Evolutionary conservation across 2,113 vertebrate species (phyloP).

Genomic region (Cochlearius cochlearius): DNA sequence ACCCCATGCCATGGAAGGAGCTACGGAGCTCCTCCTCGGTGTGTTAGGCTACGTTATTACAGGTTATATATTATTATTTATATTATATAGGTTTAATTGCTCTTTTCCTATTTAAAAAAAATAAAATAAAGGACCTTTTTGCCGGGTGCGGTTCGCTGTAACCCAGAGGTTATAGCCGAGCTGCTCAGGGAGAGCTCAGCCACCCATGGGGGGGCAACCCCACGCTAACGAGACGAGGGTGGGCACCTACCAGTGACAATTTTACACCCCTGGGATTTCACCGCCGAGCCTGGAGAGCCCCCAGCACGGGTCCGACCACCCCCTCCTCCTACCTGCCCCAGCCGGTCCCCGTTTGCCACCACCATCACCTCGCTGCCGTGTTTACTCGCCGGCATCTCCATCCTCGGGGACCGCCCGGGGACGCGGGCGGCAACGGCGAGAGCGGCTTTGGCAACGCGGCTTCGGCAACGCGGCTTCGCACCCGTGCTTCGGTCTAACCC

Average conservation of each 20-base stretch:
- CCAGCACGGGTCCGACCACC: rapidly evolving
- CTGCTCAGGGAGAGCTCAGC: not conserved
- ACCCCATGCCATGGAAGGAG: rapidly evolving
- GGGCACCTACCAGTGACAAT: not conserved
- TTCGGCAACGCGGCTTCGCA: not conserved
- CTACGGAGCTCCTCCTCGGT: not conserved
- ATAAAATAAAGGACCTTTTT: not conserved
- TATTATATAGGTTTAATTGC: not conserved
- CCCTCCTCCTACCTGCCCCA: not conserved
- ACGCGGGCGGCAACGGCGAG: not conserved
- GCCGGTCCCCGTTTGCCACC: not conserved
- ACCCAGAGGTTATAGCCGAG: rapidly evolving
- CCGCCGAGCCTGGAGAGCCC: not conserved
- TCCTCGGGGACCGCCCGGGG: not conserved
- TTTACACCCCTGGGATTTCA: not conserved
- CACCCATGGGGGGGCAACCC: not conserved
- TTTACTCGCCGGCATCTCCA: not conserved
- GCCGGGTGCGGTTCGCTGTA: rapidly evolving
- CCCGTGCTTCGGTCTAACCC: rapidly evolving
- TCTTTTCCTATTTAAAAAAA: not conserved
- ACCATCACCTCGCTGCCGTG: rapidly evolving
- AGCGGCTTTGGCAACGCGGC: not conserved
- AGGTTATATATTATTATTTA: not conserved
- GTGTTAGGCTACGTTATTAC: rapidly evolving
- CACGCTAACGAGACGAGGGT: not conserved